Evolutionary conservation across 2,113 vertebrate species (phyloP).

Genomic region (Lamprologus lemairii): DNA sequence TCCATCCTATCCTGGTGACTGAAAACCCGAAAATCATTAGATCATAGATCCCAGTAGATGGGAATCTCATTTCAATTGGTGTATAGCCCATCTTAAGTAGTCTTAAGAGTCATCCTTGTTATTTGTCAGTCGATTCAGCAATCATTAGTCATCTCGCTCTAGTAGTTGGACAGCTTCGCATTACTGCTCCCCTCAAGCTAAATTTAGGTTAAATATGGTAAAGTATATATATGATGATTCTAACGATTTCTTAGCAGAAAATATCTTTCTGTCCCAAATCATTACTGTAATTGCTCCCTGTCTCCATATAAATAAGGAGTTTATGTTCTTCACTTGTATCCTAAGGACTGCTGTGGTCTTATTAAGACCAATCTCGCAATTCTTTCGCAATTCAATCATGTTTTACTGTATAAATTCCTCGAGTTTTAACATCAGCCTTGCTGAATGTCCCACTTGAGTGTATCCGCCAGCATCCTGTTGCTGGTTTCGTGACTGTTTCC

Average conservation of each 20-base stretch:
- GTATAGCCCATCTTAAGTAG: not conserved
- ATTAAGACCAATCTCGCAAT: not conserved
- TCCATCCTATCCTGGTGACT: not conserved
- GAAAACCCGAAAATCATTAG: not conserved
- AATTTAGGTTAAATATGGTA: not conserved
- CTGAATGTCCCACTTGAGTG: not conserved
- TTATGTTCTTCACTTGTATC: not conserved
- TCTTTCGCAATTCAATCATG: not conserved
- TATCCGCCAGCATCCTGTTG: not conserved
- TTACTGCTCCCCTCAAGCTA: not conserved
- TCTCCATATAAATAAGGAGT: slow-evolving; percentile 3
- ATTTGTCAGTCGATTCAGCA: not conserved
- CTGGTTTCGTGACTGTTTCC: not conserved
- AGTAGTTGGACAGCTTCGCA: not conserved
- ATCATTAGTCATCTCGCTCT: not conserved
- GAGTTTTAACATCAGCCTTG: not conserved
- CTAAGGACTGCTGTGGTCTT: not conserved
- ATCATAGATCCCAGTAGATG: not conserved
- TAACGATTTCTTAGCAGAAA: not conserved
- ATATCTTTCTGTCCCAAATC: not conserved
- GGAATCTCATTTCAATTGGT: not conserved
- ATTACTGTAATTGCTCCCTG: not conserved
- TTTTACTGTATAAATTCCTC: not conserved
- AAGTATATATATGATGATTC: not conserved
- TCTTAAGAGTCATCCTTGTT: not conserved